These are phyloP conservation scores for Jacana jacana DNA, from an alignment of 2,113 vertebrate genomes.

Conservation along the genomic window DNA sequence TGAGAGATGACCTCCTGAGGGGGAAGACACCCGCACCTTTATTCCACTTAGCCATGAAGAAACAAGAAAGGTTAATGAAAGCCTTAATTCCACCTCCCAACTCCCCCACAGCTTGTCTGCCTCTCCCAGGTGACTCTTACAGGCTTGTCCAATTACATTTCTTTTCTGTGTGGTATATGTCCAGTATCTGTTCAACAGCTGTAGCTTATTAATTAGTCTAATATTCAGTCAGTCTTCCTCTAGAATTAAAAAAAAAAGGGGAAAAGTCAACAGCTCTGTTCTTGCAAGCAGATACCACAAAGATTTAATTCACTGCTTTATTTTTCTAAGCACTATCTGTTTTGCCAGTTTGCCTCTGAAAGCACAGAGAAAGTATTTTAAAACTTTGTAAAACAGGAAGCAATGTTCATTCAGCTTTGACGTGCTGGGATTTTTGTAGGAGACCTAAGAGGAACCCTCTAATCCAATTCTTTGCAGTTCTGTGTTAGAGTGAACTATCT, in stretches of 20 bases:
- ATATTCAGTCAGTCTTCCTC: neutral
- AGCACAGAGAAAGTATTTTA: constrained; percentile 41
- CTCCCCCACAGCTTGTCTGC: neutral
- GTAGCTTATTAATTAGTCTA: constrained; percentile 27
- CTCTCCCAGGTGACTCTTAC: neutral
- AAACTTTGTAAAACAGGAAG: constrained; percentile 36
- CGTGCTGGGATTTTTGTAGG: neutral
- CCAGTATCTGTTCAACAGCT: neutral
- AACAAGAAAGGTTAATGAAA: neutral
- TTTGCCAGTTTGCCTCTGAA: constrained; percentile 43
- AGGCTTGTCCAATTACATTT: neutral
- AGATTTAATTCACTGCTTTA: constrained; percentile 34
- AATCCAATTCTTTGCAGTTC: constrained; percentile 1
- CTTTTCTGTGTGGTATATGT: neutral
- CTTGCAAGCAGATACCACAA: constrained; percentile 24
- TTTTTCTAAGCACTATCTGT: constrained; percentile 31
- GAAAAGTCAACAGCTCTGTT: constrained; percentile 21
- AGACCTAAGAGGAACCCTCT: constrained; percentile 1
- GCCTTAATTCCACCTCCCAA: neutral
- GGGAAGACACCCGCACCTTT: neutral
- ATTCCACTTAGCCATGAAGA: neutral
- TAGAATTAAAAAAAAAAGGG: neutral
- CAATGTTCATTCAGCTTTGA: neutral
- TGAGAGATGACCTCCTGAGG: neutral
- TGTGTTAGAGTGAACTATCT: neutral